Evolutionary conservation across 2,888 invertebrate genomes (phyloP).

Genomic region (Gastracanthus pulcherrimus): DNA sequence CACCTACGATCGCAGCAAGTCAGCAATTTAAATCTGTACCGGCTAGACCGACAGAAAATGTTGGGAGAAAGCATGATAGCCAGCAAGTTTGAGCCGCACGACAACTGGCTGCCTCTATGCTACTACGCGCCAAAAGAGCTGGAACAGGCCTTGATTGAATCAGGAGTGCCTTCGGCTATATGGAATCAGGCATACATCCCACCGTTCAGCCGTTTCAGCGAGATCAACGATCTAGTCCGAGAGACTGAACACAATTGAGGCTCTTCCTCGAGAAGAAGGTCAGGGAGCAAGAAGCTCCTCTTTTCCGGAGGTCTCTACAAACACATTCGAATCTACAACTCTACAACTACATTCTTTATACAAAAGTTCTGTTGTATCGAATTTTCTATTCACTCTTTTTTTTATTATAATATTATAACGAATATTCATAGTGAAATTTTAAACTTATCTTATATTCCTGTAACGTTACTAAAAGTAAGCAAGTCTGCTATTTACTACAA

Average conservation of each 20-base stretch:
- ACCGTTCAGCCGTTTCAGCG: slow-evolving; percentile 81
- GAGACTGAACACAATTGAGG: too few relatives aligned
- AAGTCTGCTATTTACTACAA: too few relatives aligned
- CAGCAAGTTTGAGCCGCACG: slow-evolving; percentile 98
- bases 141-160: slow-evolving; percentile 88
- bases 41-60: slow-evolving; percentile 92
- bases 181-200: slow-evolving; percentile 86
- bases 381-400: background rate
- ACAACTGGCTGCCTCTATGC: slow-evolving; percentile 99
- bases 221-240: too few relatives aligned
- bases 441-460: too few relatives aligned
- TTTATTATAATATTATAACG: background rate
- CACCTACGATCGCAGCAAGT: slow-evolving; percentile 96
- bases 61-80: slow-evolving; percentile 98
- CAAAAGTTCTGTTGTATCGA: background rate
- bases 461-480: too few relatives aligned
- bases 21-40: too few relatives aligned
- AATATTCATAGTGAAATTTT: too few relatives aligned
- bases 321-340: too few relatives aligned
- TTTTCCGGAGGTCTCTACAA: slow-evolving; percentile 93
- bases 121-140: slow-evolving; percentile 91
- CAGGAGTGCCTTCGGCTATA: slow-evolving; percentile 85
- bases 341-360: too few relatives aligned
- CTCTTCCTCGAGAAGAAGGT: slow-evolving; percentile 96
- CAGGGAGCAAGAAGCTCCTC: slow-evolving; percentile 89